Evolutionary conservation across 2,113 vertebrate genomes (phyloP), one percentile per base, ranked within the genome.

Genomic region (Todiramphus saurophagus): DNA sequence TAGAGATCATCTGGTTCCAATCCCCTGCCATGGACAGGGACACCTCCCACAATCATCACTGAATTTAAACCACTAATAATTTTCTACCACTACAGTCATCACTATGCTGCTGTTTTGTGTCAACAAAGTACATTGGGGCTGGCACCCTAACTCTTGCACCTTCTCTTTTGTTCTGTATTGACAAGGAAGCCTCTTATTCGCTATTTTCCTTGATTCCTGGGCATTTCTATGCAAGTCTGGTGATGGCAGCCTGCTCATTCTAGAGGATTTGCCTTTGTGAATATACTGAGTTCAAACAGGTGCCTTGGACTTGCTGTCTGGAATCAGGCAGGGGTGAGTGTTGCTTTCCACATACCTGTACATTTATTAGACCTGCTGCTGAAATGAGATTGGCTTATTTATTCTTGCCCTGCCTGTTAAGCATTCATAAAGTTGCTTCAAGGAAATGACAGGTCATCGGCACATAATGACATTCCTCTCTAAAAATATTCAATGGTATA

Each of bases 401-500:
- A 51, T 56, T 62, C 28, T 44, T 50, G n/a, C 17, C 35, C 41
- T 86, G 55, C 28, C 53, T 79, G 48, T 60, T 78, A 84, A 53
- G 69, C 30, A 90, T 92, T 91, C 48, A 27, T 55, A 58, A 92
- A 19, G 3, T 13, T 28, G 31, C 76, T 91, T 84, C 62, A 84
- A 84, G 80, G 58, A 92, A 83, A 92, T 20, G 76, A 91, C 62
- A 51, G 51, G 69, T 58, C 87, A 89, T 83, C 88, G 62, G 44
- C 60, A 84, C 25, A 58, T 60, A 86, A 93, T 33, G 50, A 74
- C 33, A 64, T 82, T 70, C 23, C 39, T 48, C 93, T 69, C 88
- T 90, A 82, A 92, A 95, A 91, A 63, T 89, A 87, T 82, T 84
- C 78, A 46, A 63, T 58, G 43, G 39, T 53, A 56, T 68, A 92